Evolutionary conservation across 2,888 invertebrate genomes (phyloP).

Genomic region (Eugnorisma glareosa): DNA sequence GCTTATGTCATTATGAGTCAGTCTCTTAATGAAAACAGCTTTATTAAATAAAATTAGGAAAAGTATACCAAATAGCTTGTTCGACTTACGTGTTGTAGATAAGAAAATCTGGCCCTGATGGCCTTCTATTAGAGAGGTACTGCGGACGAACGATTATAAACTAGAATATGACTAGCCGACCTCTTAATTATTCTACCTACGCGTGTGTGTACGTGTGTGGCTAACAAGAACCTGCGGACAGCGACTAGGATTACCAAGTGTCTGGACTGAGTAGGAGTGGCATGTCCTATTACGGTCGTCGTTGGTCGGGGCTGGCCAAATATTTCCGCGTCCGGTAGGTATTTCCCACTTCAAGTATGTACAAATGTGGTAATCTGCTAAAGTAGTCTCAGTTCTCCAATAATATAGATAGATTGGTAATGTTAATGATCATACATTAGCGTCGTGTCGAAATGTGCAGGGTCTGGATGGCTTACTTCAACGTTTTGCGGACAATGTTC

Average conservation of each 20-base stretch:
- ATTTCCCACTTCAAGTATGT: not conserved
- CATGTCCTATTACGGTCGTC: not conserved
- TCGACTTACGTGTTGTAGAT: constrained; percentile 35
- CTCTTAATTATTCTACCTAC: not conserved
- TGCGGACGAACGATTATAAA: not conserved
- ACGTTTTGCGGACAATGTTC: constrained; percentile 74
- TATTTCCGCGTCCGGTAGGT: not conserved
- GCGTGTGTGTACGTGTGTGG: not conserved
- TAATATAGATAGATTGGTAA: not conserved
- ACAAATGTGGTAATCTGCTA: not conserved
- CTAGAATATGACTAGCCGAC: too few relatives aligned
- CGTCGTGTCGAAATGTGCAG: constrained; percentile 62
- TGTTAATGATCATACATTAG: not conserved
- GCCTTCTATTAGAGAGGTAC: not conserved
- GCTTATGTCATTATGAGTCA: too few relatives aligned
- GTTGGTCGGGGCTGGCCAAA: not conserved
- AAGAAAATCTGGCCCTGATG: not conserved
- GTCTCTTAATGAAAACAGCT: too few relatives aligned
- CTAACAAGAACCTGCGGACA: not conserved
- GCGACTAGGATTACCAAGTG: not conserved
- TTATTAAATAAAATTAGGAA: too few relatives aligned
- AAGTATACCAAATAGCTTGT: too few relatives aligned
- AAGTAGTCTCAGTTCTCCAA: not conserved
- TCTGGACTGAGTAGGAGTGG: not conserved
- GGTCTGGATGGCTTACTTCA: constrained; percentile 82